Evolutionary conservation across 2,888 invertebrate species (phyloP).

Genomic region (Hofmannophila pseudospretella): DNA sequence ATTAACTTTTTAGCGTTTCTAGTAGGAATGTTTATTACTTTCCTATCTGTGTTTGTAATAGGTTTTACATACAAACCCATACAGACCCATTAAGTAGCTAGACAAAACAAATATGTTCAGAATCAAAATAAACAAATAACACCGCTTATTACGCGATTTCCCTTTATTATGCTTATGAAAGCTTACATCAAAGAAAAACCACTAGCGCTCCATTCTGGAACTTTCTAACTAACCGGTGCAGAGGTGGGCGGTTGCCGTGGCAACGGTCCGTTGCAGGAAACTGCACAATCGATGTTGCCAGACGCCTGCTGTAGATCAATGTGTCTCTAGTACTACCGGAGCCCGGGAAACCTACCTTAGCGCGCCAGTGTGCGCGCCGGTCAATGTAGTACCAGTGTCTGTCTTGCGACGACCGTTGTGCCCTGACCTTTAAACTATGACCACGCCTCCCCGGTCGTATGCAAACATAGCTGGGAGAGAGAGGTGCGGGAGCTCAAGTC

Average conservation of each 20-base stretch:
- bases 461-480: constrained; percentile 16
- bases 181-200: constrained; percentile 34
- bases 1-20: too few species aligned
- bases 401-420: constrained; percentile 30
- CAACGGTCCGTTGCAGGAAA: constrained; percentile 71
- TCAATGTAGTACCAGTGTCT: background rate
- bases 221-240: constrained; percentile 51
- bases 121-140: background rate
- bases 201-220: constrained; percentile 46
- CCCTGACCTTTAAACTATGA: constrained; percentile 33
- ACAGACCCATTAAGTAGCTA: background rate
- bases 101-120: background rate
- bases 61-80: too few species aligned
- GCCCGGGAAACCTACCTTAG: constrained; percentile 62
- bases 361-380: constrained; percentile 29
- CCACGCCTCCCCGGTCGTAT: constrained; percentile 18
- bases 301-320: constrained; percentile 75
- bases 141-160: constrained; percentile 7
- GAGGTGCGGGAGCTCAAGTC: constrained; percentile 37
- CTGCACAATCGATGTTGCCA: constrained; percentile 77
- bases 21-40: too few species aligned
- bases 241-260: constrained; percentile 62
- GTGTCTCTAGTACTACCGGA: constrained; percentile 77
- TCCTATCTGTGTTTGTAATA: too few species aligned
- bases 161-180: background rate